Percentiles rank a stretch among this genome's conserved stretches.
These are phyloP conservation scores for Lepidurus arcticus DNA, from an alignment of 1,140 invertebrate species.

Conservation along the genomic window DNA sequence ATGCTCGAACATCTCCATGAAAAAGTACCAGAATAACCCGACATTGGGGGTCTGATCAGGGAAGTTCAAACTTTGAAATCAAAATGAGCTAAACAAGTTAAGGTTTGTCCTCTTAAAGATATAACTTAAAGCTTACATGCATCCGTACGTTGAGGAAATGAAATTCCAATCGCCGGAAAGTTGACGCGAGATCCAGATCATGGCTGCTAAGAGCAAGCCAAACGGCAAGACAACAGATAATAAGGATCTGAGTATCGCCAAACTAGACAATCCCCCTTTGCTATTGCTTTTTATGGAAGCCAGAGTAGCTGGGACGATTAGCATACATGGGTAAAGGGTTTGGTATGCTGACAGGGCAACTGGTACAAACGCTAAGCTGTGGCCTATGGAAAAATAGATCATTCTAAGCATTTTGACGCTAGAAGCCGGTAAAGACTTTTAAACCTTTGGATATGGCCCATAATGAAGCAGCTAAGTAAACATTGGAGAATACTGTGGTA, in stretches of 20 bases:
- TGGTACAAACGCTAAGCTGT: constrained; percentile 53
- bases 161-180: constrained; percentile 63
- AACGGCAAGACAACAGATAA: constrained; percentile 40
- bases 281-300: constrained; percentile 44
- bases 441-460: constrained; percentile 57
- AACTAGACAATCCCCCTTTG: constrained; percentile 37
- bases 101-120: neutral
- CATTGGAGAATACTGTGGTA: constrained; percentile 83
- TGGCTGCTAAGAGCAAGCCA: constrained; percentile 38
- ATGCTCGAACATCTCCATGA: constrained; percentile 99
- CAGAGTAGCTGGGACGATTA: constrained; percentile 71
- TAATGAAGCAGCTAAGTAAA: constrained; percentile 65
- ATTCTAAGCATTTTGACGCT: constrained; percentile 23
- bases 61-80: constrained; percentile 62
- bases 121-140: constrained; percentile 59
- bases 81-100: constrained; percentile 37
- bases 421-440: neutral
- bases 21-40: constrained; percentile 99
- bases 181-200: constrained; percentile 45
- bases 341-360: constrained; percentile 73
- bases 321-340: constrained; percentile 75
- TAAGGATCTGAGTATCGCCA: constrained; percentile 35
- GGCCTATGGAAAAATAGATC: constrained; percentile 44
- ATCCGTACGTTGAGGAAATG: constrained; percentile 71
- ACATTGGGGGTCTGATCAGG: constrained; percentile 94